phyloP scores from a whole-genome alignment of 2,113 vertebrate genomes.

The Marmota flaviventris region DNA sequence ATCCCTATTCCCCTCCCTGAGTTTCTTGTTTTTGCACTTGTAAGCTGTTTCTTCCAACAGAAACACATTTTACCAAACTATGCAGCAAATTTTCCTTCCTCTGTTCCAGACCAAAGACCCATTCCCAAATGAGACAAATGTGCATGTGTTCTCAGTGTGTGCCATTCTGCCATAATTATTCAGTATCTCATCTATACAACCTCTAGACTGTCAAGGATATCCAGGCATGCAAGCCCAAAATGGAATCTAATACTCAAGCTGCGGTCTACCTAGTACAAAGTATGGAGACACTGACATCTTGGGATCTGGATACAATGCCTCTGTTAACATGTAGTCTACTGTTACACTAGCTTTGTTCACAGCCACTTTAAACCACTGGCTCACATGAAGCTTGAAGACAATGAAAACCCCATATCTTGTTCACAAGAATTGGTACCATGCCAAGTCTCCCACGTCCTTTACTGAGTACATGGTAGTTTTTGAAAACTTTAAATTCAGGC shows the following conservation, averaged over 20 bases:
- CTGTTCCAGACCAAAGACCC: not conserved
- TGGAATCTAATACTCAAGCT: constrained; percentile 39
- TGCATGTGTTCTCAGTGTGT: not conserved
- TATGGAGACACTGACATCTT: not conserved
- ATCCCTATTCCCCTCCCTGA: not conserved
- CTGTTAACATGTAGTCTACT: not conserved
- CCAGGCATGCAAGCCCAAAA: not conserved
- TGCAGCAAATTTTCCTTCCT: not conserved
- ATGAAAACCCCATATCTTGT: not conserved
- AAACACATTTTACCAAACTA: not conserved
- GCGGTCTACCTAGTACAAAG: not conserved
- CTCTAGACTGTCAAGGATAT: not conserved
- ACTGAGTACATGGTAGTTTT: not conserved
- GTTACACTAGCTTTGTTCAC: constrained; percentile 23
- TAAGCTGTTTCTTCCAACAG: not conserved
- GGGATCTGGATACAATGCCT: not conserved
- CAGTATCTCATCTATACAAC: not conserved
- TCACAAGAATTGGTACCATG: not conserved
- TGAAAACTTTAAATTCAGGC: not conserved
- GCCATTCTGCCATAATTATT: not conserved
- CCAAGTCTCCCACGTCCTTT: not conserved
- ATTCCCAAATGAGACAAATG: not conserved
- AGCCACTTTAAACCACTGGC: not conserved
- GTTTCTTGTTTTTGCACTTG: not conserved
- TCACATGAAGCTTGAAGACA: not conserved